phyloP scores from a whole-genome alignment of 2,797 vertebrate genomes.

The Acrossocheilus wenchowensis region DNA sequence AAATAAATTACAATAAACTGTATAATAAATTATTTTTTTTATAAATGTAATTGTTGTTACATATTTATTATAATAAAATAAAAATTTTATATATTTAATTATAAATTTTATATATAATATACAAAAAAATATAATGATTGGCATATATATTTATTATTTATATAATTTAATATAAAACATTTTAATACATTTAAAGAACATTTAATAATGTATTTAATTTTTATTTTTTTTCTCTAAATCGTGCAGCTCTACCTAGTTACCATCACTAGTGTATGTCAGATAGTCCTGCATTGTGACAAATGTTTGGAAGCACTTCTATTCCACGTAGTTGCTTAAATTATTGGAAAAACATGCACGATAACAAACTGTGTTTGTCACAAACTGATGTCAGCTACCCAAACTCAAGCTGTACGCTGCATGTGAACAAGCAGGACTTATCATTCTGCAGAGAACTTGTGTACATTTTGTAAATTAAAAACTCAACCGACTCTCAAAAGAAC shows the following conservation, averaged over 20 bases:
- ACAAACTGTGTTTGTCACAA: not conserved
- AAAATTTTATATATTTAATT: no score
- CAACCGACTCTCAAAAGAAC: not conserved
- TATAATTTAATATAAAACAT: no score
- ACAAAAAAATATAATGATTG: no score
- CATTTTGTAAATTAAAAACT: not conserved
- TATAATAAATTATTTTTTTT: no score
- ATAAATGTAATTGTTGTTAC: no score
- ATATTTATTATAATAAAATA: no score
- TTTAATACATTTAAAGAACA: no score
- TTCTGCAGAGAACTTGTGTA: not conserved
- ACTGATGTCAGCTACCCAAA: constrained; percentile 5
- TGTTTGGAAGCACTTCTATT: not conserved
- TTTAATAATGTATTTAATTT: no score
- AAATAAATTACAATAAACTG: not conserved
- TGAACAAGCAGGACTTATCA: not conserved
- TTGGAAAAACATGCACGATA: not conserved
- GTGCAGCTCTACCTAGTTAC: not conserved
- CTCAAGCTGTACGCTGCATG: not conserved
- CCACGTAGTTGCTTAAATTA: not conserved
- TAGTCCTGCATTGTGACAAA: not conserved
- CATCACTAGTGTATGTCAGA: no score
- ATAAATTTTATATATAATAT: no score
- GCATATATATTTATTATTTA: no score
- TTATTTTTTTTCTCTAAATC: not conserved